These are phyloP conservation scores for Phortica magna DNA, from an alignment of 2,888 invertebrate genomes.

Conservation along the genomic window DNA sequence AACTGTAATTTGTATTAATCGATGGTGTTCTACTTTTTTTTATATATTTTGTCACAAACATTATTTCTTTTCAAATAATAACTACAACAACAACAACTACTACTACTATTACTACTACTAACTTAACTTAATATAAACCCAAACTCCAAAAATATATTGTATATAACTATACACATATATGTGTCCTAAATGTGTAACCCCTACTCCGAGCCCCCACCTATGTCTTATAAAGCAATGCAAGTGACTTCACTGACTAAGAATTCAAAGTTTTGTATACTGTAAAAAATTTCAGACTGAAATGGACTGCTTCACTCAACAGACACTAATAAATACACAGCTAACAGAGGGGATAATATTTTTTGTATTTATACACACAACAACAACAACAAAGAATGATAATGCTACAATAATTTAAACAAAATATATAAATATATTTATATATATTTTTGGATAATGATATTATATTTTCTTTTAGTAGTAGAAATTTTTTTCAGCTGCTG, in stretches of 20 bases:
- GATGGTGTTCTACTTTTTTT: conserved; percentile 73
- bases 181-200: no score
- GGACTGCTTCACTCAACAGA: no score
- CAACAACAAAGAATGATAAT: conserved; percentile 28
- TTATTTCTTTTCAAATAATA: conserved; percentile 43
- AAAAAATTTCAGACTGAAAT: no score
- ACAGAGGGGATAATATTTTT: not conserved
- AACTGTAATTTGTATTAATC: conserved; percentile 75
- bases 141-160: conserved; percentile 7
- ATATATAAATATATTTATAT: conserved; percentile 43
- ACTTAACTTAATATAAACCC: conserved; percentile 20
- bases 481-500: conserved; percentile 29
- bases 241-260: no score
- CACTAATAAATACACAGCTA: no score
- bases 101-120: conserved; percentile 12
- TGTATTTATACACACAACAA: conserved; percentile 33
- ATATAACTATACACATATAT: conserved; percentile 30
- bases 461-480: conserved; percentile 8
- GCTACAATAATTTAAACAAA: conserved; percentile 37
- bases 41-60: conserved; percentile 55
- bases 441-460: conserved; percentile 43
- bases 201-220: no score
- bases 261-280: no score
- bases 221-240: no score
- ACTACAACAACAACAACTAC: conserved; percentile 18